Evolutionary conservation across 2,797 vertebrate species (phyloP), one percentile per base, ranked within the genome.

Genomic region (Hephaestus fuliginosus): DNA sequence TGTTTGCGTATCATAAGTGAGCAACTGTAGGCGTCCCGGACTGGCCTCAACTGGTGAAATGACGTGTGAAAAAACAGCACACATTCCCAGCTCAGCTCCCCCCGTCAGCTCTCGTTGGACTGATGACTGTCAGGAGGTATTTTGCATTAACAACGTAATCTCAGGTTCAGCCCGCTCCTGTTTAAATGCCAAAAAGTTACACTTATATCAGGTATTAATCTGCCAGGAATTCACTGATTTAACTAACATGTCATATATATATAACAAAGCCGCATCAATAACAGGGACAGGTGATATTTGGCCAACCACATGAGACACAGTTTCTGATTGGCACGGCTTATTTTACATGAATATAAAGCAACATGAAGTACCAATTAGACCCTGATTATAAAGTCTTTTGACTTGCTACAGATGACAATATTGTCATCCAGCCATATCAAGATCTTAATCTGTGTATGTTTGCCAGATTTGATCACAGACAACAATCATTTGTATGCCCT

Each of bases 11-110:
- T 83, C 62, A 1, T 72, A 65, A 79, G 80, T 36, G 79, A 70
- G 72, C 49, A 12, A 69, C 57, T 61, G 56, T 57, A 74, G 62
- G 82, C 68, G 73, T 79, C 46, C 70, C 39, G 22, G 25, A 46
- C 51, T 52, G 68, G 22, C 70, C 84, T 72, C n/a, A 78, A 61
- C 73, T 61, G 57, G 49, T 61, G 48, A 85, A 87, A 84, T 43
- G 49, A 81, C 63, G 76, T 88, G 80, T 81, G 78, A 79, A 85
- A 86, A 64, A 53, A 64, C 56, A 52, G 51, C 53, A 51, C 57
- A 1, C 9, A 65, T 74, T 76, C 77, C 52, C 68, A 68, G 56
- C 77, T 25, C 2, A 58, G 44, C 62, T 78, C 49, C 58, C 46
- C 51, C 6, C 46, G 0, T 75, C 78, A 77, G 74, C 74, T 73